These are phyloP conservation scores for Sinocyclocheilus anshuiensis DNA, from an alignment of 2,113 vertebrate genomes.

Conservation along the genomic window DNA sequence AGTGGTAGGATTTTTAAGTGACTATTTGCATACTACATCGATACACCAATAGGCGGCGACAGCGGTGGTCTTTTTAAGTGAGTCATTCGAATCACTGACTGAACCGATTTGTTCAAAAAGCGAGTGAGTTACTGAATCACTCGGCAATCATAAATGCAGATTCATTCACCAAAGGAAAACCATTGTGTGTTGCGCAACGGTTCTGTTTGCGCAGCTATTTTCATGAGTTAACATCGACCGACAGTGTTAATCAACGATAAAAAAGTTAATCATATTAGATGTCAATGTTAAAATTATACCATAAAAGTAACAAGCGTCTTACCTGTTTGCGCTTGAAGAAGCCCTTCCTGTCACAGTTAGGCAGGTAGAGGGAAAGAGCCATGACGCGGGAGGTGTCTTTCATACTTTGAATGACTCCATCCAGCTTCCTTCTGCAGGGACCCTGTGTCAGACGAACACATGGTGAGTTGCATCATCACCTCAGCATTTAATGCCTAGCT, in stretches of 20 bases:
- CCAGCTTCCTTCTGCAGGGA: slow-evolving; percentile 95
- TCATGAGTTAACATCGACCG: neutral
- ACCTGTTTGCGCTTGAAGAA: slow-evolving; percentile 99
- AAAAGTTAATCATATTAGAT: neutral
- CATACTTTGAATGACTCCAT: slow-evolving; percentile 91
- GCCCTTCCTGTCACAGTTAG: slow-evolving; percentile 96
- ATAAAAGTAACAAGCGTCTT: neutral
- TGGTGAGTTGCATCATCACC: neutral
- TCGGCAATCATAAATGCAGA: neutral
- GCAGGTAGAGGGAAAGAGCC: slow-evolving; percentile 90
- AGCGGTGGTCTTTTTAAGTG: neutral
- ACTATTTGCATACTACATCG: neutral
- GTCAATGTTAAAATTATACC: neutral
- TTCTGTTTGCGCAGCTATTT: neutral
- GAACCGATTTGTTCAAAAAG: slow-evolving; percentile 2
- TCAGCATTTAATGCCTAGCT: neutral
- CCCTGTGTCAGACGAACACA: slow-evolving; percentile 76
- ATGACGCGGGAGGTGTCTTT: slow-evolving; percentile 90
- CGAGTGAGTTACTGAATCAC: neutral
- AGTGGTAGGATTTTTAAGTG: neutral
- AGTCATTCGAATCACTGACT: neutral
- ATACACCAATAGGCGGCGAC: neutral
- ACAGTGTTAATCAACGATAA: neutral
- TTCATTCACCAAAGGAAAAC: neutral
- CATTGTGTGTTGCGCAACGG: neutral